phyloP scores from a whole-genome alignment of 2,888 invertebrate genomes.

The Drosophila multiciliata region DNA sequence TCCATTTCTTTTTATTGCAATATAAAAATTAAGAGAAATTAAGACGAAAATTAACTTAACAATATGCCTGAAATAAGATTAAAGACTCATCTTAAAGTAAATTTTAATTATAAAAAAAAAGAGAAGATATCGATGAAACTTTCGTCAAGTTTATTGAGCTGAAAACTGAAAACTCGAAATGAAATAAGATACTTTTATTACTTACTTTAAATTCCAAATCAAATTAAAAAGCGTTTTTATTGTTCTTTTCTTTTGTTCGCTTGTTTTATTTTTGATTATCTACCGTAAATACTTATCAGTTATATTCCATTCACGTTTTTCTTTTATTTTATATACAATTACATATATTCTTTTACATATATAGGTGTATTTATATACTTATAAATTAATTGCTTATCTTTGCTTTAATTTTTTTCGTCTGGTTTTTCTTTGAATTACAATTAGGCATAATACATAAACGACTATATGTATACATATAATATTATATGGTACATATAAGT shows the following conservation, averaged over 20 bases:
- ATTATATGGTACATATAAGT: slow-evolving; percentile 67
- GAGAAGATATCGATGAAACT: neutral
- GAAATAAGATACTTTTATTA: neutral
- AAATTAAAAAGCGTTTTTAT: neutral
- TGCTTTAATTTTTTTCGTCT: slow-evolving; percentile 7
- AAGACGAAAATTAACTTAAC: too few species aligned
- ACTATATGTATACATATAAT: slow-evolving; percentile 37
- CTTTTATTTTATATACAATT: slow-evolving; percentile 67
- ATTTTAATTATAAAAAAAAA: neutral
- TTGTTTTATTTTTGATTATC: slow-evolving; percentile 78
- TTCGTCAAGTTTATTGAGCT: neutral
- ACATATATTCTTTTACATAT: slow-evolving; percentile 67
- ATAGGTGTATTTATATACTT: slow-evolving; percentile 68
- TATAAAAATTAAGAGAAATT: too few species aligned
- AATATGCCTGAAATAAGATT: neutral
- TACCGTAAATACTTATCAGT: slow-evolving; percentile 76
- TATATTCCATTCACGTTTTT: slow-evolving; percentile 54
- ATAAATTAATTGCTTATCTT: slow-evolving; percentile 55
- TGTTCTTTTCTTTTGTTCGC: slow-evolving; percentile 21
- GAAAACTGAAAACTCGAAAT: neutral
- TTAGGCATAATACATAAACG: slow-evolving; percentile 49
- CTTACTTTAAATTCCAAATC: neutral
- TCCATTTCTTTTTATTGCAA: too few species aligned
- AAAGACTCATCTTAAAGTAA: neutral
- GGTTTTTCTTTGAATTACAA: slow-evolving; percentile 50